Percentiles rank a stretch among this genome's conserved stretches.
phyloP scores from a whole-genome alignment of 2,113 vertebrate species.

The Oryzias celebensis region DNA sequence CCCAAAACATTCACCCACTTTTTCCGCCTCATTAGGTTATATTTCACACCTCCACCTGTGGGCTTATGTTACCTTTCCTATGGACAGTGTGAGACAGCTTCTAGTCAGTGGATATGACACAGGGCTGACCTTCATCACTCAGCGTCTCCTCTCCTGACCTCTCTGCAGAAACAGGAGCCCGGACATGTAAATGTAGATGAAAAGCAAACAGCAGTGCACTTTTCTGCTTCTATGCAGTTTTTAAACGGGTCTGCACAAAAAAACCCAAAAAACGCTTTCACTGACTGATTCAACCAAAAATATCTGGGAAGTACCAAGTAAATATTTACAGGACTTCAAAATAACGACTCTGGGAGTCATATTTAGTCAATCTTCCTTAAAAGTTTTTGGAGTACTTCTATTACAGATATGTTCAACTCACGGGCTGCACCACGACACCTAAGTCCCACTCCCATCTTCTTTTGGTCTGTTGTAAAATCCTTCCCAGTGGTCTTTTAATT shows the following conservation, averaged over 20 bases:
- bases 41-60: conserved; percentile 64
- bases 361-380: no score
- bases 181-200: conserved; percentile 10
- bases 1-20: not conserved
- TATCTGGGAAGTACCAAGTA: no score
- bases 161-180: conserved; percentile 1
- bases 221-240: not conserved
- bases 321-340: no score
- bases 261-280: no score
- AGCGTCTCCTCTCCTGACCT: conserved; percentile 17
- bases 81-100: conserved; percentile 46
- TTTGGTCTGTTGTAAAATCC: no score
- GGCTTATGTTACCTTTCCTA: conserved; percentile 61
- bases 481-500: no score
- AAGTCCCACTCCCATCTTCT: no score
- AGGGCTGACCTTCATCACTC: conserved; percentile 42
- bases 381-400: no score
- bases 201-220: not conserved
- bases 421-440: no score
- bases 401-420: no score
- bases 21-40: conserved; percentile 51
- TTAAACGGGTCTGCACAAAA: not conserved
- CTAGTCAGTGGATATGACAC: conserved; percentile 44
- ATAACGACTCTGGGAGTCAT: no score
- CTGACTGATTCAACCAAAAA: no score